Percentiles rank a stretch among this genome's conserved stretches.
Evolutionary conservation across 2,113 vertebrate genomes (phyloP).

Genomic region (Crotalus helleri): DNA sequence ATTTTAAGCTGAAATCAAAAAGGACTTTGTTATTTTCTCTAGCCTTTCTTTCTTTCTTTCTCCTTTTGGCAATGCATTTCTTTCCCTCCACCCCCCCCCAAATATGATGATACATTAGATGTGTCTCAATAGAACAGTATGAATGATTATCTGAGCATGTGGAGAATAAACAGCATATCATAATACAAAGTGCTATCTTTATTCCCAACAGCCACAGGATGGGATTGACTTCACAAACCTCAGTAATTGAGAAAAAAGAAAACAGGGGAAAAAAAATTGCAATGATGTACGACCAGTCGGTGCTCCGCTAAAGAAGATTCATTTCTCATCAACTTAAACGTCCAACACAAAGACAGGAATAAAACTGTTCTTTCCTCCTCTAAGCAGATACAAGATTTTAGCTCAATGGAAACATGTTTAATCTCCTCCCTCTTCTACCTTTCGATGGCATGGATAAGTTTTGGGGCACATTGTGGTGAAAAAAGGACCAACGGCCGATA

Average conservation of each 20-base stretch:
- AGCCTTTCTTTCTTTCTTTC: neutral
- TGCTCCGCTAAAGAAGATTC: slow-evolving; percentile 19
- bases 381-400: slow-evolving; percentile 8
- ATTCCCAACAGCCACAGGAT: slow-evolving; percentile 8
- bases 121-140: slow-evolving; percentile 16
- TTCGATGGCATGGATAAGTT: neutral
- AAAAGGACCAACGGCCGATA: slow-evolving; percentile 9
- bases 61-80: neutral
- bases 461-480: neutral
- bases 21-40: neutral
- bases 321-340: slow-evolving; percentile 29
- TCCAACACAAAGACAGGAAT: slow-evolving; percentile 28
- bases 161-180: slow-evolving; percentile 31
- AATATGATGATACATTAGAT: slow-evolving; percentile 13
- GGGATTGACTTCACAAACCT: neutral
- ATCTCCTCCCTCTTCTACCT: slow-evolving; percentile 1
- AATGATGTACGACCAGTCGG: slow-evolving; percentile 12
- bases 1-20: slow-evolving; percentile 27
- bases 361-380: slow-evolving; percentile 12
- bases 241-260: slow-evolving; percentile 38
- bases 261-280: slow-evolving; percentile 18
- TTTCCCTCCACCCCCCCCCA: neutral
- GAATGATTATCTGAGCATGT: slow-evolving; percentile 9
- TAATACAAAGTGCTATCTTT: slow-evolving; percentile 14
- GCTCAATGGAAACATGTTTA: slow-evolving; percentile 18